These are phyloP conservation scores for Hafferia zeledoni DNA, from an alignment of 2,797 vertebrate genomes.

Conservation along the genomic window DNA sequence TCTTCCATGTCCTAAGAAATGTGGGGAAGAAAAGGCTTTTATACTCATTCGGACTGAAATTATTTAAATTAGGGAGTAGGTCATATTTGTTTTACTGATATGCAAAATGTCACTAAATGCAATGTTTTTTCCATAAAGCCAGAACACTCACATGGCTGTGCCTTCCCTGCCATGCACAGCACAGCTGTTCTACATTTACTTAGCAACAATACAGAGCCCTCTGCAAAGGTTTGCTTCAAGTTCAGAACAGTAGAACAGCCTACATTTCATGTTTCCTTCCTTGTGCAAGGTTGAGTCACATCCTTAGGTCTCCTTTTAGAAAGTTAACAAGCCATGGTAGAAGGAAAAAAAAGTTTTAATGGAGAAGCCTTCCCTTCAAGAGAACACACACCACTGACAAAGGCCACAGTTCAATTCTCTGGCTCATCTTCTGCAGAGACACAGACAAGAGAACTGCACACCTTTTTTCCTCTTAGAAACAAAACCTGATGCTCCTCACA, in stretches of 20 bases:
- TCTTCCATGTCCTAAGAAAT: background rate
- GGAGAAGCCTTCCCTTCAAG: background rate
- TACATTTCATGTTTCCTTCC: conserved; percentile 68
- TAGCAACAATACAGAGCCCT: background rate
- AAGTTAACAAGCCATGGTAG: background rate
- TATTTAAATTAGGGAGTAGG: background rate
- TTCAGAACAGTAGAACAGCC: conserved; percentile 21
- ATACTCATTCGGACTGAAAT: background rate
- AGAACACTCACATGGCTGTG: background rate
- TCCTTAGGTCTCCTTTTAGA: conserved; percentile 56
- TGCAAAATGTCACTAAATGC: background rate
- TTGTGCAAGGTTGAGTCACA: conserved; percentile 66
- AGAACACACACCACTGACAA: background rate
- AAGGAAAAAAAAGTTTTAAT: background rate
- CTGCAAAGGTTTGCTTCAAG: background rate
- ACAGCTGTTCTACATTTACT: background rate
- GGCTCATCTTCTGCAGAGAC: background rate
- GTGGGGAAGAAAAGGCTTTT: background rate
- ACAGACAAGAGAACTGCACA: background rate
- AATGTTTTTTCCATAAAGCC: background rate
- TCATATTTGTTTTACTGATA: background rate
- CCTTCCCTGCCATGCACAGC: background rate
- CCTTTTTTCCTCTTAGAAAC: background rate
- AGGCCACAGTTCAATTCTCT: background rate
- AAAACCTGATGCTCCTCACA: background rate